These are phyloP conservation scores for Taxidea taxus DNA, from an alignment of 2,113 vertebrate species.

Conservation along the genomic window DNA sequence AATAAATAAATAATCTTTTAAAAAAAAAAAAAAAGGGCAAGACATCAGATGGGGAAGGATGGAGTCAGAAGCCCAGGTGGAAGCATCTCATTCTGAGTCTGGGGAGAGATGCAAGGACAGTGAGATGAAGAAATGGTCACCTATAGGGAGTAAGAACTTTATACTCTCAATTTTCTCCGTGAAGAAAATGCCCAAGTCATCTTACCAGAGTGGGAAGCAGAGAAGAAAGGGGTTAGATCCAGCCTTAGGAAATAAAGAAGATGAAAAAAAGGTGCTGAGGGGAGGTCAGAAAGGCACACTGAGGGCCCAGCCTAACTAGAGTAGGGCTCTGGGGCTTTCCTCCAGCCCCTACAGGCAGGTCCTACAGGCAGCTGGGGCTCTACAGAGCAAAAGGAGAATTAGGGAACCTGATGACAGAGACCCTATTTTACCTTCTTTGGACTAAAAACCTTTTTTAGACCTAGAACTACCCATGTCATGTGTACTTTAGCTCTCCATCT, in stretches of 20 bases:
- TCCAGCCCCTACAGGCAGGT: neutral
- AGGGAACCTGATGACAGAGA: neutral
- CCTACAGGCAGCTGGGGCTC: neutral
- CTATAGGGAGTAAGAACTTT: neutral
- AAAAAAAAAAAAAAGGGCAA: neutral
- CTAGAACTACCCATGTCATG: neutral
- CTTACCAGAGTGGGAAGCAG: neutral
- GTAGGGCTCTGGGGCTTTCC: neutral
- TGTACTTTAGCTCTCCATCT: neutral
- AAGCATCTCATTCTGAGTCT: neutral
- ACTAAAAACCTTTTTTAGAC: neutral
- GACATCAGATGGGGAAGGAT: neutral
- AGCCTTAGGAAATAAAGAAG: neutral
- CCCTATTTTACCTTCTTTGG: neutral
- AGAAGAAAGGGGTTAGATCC: neutral
- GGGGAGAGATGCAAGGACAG: neutral
- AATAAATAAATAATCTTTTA: too few species aligned
- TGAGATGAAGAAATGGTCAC: neutral
- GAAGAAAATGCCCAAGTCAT: neutral
- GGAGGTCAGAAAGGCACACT: neutral
- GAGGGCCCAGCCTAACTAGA: neutral
- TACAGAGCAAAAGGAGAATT: neutral
- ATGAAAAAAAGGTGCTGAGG: neutral
- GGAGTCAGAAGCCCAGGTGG: neutral
- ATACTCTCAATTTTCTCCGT: neutral